Evolutionary conservation across 2,797 vertebrate species (phyloP).

Genomic region (Salarias fasciatus): DNA sequence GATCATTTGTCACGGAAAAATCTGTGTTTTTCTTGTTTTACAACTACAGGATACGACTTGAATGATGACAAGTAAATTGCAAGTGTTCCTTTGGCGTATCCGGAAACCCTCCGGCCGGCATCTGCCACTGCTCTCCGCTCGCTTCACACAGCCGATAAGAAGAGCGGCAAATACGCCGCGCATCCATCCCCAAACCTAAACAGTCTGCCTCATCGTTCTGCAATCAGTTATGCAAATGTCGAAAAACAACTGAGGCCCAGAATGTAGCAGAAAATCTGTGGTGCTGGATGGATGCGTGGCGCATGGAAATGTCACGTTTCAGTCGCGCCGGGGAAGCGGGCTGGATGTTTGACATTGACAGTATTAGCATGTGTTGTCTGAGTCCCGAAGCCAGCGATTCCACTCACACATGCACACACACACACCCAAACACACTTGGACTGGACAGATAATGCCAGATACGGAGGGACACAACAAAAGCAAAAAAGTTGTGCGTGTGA

Average conservation of each 20-base stretch:
- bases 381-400: conserved; percentile 43
- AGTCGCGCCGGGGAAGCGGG: conserved; percentile 7
- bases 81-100: neutral
- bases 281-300: conserved; percentile 5
- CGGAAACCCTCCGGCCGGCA: neutral
- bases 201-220: conserved; percentile 8
- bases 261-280: conserved; percentile 21
- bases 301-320: conserved; percentile 19
- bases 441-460: no score
- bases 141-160: conserved; percentile 21
- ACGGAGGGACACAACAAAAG: neutral
- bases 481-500: neutral
- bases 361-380: conserved; percentile 32
- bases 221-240: conserved; percentile 44
- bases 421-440: conserved; percentile 4
- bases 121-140: neutral
- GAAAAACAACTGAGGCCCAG: neutral
- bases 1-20: no score
- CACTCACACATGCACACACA: conserved; percentile 1
- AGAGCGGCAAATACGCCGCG: conserved; percentile 4
- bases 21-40: no score
- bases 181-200: conserved; percentile 23
- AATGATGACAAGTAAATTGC: neutral
- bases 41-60: no score
- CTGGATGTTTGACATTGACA: conserved; percentile 22